These are phyloP conservation scores for Odontomachus brunneus DNA, from an alignment of 1,140 invertebrate genomes.

Conservation along the genomic window DNA sequence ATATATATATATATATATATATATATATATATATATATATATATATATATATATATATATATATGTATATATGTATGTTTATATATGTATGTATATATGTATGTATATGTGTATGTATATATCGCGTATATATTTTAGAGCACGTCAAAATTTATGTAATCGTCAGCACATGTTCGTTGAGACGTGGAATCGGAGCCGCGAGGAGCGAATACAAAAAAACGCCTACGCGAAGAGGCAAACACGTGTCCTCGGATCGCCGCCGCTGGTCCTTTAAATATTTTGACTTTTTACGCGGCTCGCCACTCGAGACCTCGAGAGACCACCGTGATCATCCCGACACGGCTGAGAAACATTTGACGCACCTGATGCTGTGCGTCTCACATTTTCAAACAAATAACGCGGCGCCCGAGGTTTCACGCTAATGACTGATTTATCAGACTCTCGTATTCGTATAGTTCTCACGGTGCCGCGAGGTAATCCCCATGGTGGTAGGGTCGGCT, in stretches of 20 bases:
- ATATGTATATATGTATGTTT: no score
- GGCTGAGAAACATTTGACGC: constrained; percentile 26
- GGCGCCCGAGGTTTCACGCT: background rate
- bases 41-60: no score
- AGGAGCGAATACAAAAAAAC: background rate
- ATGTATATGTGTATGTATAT: no score
- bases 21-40: no score
- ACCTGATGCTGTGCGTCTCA: constrained; percentile 35
- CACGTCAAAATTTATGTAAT: constrained; percentile 53
- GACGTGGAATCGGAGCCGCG: constrained; percentile 35
- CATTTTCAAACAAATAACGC: constrained; percentile 42
- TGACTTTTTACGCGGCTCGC: constrained; percentile 51
- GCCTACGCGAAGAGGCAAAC: constrained; percentile 39
- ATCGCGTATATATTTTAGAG: background rate
- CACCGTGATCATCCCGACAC: background rate
- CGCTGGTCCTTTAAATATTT: constrained; percentile 66
- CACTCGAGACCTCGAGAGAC: constrained; percentile 36
- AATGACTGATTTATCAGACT: constrained; percentile 37
- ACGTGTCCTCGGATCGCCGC: constrained; percentile 54
- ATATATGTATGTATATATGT: no score
- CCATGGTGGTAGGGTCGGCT: no score
- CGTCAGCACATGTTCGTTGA: constrained; percentile 61
- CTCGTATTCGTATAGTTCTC: background rate
- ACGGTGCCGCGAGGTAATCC: background rate
- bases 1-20: no score